These are phyloP conservation scores for Varroa destructor DNA, from an alignment of 1,140 invertebrate species.

Conservation along the genomic window DNA sequence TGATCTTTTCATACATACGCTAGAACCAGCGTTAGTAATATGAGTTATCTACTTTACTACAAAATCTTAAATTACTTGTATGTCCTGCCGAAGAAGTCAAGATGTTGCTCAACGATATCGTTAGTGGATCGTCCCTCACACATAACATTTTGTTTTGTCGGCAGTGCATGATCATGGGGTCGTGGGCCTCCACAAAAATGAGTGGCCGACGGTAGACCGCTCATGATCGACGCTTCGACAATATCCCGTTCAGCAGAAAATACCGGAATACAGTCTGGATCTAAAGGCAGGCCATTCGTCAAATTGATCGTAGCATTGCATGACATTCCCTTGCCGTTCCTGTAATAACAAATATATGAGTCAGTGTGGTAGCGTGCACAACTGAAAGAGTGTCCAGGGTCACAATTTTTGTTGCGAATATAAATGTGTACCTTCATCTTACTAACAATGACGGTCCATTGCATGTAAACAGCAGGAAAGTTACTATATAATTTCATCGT, in stretches of 20 bases:
- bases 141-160: slow-evolving; percentile 34
- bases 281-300: slow-evolving; percentile 1
- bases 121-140: slow-evolving; percentile 31
- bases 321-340: slow-evolving; percentile 19
- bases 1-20: too few relatives aligned
- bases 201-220: neutral
- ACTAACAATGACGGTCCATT: too few relatives aligned
- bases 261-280: slow-evolving; percentile 10
- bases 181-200: slow-evolving; percentile 26
- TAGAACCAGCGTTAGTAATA: too few relatives aligned
- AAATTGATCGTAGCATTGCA: slow-evolving; percentile 25
- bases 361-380: too few relatives aligned
- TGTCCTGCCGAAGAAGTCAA: slow-evolving; percentile 30
- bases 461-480: too few relatives aligned
- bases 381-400: too few relatives aligned
- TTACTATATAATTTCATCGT: too few relatives aligned
- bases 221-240: slow-evolving; percentile 19
- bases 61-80: neutral
- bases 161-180: slow-evolving; percentile 31
- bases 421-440: too few relatives aligned
- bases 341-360: neutral
- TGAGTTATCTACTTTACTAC: too few relatives aligned
- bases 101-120: slow-evolving; percentile 32
- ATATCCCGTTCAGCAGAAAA: neutral
- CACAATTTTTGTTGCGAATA: too few relatives aligned